Evolutionary conservation across 2,113 vertebrate genomes (phyloP), one percentile per base, ranked within the genome.

Genomic region (Addax nasomaculatus): DNA sequence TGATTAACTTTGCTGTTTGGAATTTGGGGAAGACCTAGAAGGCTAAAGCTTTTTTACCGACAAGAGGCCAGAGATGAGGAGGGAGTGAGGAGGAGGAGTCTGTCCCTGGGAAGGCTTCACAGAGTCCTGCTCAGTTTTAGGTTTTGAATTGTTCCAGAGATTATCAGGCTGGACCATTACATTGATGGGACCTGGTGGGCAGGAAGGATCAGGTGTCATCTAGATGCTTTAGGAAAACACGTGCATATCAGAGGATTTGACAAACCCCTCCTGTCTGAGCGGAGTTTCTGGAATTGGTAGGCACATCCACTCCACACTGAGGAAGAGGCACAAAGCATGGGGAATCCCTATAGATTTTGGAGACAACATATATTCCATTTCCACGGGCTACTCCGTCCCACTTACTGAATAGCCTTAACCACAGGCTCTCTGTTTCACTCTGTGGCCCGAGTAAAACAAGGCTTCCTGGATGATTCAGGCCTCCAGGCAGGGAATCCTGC

Each of bases 171-270:
- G 57, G 33, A 36, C 89, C 23, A 13, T 49, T 11, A 27, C 15
- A 4, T 33, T 7, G 14, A n/a, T 19, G 55, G 55, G 30, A 6
- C 1, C 43, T 13, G 55, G 21, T 2, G 13, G 33, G 13, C 14
- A 11, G 55, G 21, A n/a, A 45, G 55, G 10, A 0, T 45, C 13
- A 13, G 10, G 43, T 13, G 27, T 6, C 43, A 7, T 47, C 73
- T 45, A 30, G 30, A n/a, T 1, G 1, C 5, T 16, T 80, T 58
- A 3, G 43, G 13, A 27, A 60, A 57, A 19, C 19, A 47, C 13
- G 0, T 23, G 13, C 2, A 43, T 16, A 3, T 47, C 25, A 2
- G 30, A 53, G 58, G 45, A 3, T 6, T 25, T 7, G 10, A 53
- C 2, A 53, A 39, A 12, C 15, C 58, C 55, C 43, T 62, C 33